A percentile compares a stretch with the other conserved stretches of the same genome.
phyloP scores from a whole-genome alignment of 1,140 invertebrate genomes.

The Plodia interpunctella region DNA sequence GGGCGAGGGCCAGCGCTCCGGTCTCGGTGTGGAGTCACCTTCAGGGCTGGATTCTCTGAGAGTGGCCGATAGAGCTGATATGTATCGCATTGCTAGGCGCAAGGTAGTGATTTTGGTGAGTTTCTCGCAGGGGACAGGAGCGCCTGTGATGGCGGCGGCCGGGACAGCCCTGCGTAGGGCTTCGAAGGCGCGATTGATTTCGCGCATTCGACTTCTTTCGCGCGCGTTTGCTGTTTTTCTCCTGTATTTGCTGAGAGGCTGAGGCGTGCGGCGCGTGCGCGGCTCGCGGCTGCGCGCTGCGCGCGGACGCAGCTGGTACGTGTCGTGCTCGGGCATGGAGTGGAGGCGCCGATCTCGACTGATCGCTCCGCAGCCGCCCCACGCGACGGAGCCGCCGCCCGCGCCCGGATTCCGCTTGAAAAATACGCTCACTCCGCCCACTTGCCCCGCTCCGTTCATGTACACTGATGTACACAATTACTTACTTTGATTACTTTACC shows the following conservation, averaged over 20 bases:
- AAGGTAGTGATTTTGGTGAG: slow-evolving; percentile 93
- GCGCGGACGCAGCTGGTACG: slow-evolving; percentile 73
- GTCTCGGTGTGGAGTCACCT: slow-evolving; percentile 26
- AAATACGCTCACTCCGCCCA: slow-evolving; percentile 72
- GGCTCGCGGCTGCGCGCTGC: slow-evolving; percentile 59
- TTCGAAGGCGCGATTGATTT: slow-evolving; percentile 93
- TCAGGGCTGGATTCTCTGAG: slow-evolving; percentile 47
- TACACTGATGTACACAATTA: slow-evolving; percentile 34
- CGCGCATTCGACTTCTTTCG: slow-evolving; percentile 90
- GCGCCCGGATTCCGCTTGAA: slow-evolving; percentile 56
- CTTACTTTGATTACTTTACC: neutral
- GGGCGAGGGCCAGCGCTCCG: slow-evolving; percentile 64
- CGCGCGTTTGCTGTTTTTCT: slow-evolving; percentile 93
- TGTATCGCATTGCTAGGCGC: slow-evolving; percentile 92
- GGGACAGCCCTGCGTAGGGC: slow-evolving; percentile 86
- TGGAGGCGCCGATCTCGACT: slow-evolving; percentile 20
- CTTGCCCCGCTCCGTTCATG: slow-evolving; percentile 63
- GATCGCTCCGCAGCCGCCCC: slow-evolving; percentile 32
- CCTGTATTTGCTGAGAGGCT: slow-evolving; percentile 92
- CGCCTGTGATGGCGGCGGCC: slow-evolving; percentile 68
- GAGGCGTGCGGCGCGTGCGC: slow-evolving; percentile 71
- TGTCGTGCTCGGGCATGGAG: slow-evolving; percentile 73
- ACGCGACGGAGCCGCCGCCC: slow-evolving; percentile 52
- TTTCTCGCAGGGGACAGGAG: slow-evolving; percentile 82
- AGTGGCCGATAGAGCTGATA: slow-evolving; percentile 79